A percentile compares a stretch with the other conserved stretches of the same genome.
Conservation (phyloP, 2,113 vertebrate species). For the Hemicordylus capensis region DNA sequence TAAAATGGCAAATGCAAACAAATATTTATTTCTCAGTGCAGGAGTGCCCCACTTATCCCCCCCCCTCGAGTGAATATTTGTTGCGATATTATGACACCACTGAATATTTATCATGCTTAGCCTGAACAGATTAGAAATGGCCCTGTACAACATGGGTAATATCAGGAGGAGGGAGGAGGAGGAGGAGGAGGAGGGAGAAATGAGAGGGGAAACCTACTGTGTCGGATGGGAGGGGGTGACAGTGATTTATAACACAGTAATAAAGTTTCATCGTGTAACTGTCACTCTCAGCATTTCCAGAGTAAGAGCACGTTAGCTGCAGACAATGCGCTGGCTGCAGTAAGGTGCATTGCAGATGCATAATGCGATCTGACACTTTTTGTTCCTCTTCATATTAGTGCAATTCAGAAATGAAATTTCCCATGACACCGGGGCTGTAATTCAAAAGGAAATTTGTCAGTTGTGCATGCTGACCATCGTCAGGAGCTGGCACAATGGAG, state of each 20-base stretch:
- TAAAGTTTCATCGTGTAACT: slow-evolving; percentile 28
- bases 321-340: background rate
- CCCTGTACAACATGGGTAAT: background rate
- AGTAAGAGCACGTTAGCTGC: slow-evolving; percentile 1
- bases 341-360: background rate
- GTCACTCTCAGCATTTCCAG: slow-evolving; percentile 11
- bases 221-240: background rate
- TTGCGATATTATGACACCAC: slow-evolving; percentile 15
- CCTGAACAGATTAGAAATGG: slow-evolving; percentile 30
- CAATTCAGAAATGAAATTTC: slow-evolving; percentile 21
- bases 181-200: background rate
- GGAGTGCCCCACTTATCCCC: slow-evolving; percentile 14
- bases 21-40: slow-evolving; percentile 33
- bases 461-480: fast-evolving
- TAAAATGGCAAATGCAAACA: slow-evolving; percentile 18
- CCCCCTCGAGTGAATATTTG: background rate
- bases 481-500: background rate
- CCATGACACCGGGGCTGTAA: background rate
- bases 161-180: background rate
- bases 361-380: slow-evolving; percentile 28
- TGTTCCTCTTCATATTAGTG: slow-evolving; percentile 25
- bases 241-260: slow-evolving; percentile 31
- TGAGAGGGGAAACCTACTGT: background rate
- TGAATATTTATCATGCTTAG: slow-evolving; percentile 20
- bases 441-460: background rate